A percentile compares a stretch with the other conserved stretches of the same genome.
Evolutionary conservation across 2,888 invertebrate species (phyloP).

Genomic region (Leptinotarsa tumamoca): DNA sequence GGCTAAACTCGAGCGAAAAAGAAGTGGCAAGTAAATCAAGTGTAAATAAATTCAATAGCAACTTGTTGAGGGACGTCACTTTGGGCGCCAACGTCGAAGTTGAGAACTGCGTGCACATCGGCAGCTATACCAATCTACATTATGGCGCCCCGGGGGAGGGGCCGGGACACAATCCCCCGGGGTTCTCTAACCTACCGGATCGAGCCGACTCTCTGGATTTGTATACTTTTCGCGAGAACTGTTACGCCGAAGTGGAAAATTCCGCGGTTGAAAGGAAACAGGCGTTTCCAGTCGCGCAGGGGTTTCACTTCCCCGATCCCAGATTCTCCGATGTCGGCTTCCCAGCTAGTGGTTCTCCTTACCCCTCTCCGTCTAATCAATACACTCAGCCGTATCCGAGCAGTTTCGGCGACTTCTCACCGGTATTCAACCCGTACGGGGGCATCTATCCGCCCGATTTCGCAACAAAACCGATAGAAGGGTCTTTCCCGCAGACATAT

Average conservation of each 20-base stretch:
- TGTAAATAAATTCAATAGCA: constrained; percentile 61
- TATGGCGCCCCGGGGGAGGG: constrained; percentile 71
- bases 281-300: constrained; percentile 61
- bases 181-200: constrained; percentile 64
- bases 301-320: constrained; percentile 64
- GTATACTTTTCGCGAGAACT: constrained; percentile 73
- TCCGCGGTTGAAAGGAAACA: constrained; percentile 52
- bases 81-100: constrained; percentile 72
- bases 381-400: constrained; percentile 57
- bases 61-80: constrained; percentile 69
- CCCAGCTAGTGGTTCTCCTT: constrained; percentile 52
- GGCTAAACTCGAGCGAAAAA: constrained; percentile 54
- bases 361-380: constrained; percentile 57
- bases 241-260: constrained; percentile 71
- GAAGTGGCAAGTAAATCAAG: constrained; percentile 35
- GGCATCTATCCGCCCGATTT: constrained; percentile 59
- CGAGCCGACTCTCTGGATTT: constrained; percentile 73
- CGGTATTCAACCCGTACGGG: constrained; percentile 68
- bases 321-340: constrained; percentile 61
- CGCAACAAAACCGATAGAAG: constrained; percentile 48
- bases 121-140: constrained; percentile 77
- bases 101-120: constrained; percentile 75
- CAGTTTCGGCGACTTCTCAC: constrained; percentile 63
- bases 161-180: constrained; percentile 59
- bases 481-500: constrained; percentile 67